Base-by-base conservation (phyloP, 2,797 vertebrate species). In the Poecilia wingei region DNA sequence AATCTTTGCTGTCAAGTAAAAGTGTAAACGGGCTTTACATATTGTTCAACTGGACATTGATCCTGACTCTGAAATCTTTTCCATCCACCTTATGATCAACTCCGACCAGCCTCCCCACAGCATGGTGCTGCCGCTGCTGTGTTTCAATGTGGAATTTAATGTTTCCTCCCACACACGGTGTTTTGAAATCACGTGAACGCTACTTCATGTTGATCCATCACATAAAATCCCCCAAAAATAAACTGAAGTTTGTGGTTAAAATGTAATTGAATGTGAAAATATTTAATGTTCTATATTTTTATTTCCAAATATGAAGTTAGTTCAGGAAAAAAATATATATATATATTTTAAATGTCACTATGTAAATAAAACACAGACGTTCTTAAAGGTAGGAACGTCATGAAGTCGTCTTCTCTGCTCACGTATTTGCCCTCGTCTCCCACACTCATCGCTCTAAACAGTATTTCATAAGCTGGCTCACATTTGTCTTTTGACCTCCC, bases 401-500 rank as follows among this genome's bases (percentile, higher is more conserved):
- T 68, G 20, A 41, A 68, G 64, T 43, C 68, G 20, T 78, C 76
- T 61, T 55, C 31, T 28, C 25, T 69, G 36, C 74, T 55, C 13
- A 39, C 73, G 12, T 39, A 31, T 64, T 77, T 45, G 28, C 49
- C 79, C 75, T 74, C 47, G 28, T 80, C 78, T 71, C 68, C 13
- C 69, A 25, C 70, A 47, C 57, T 75, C 77, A 84, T 86, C 72
- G 18, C 46, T 74, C 64, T 75, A 47, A 79, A 77, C 71, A 74
- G 22, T 72, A 76, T 31, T 43, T 86, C 55, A 28, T 64, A 33
- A 61, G 59, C 45, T 75, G 25, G 81, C 53, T 87, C 59, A 49
- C 49, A 59, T 80, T 72, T 87, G 87, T 74, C 86, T 69, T 89
- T 72, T 86, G 80, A 88, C 81, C 84, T 72, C 51, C 33, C 28